phyloP scores from a whole-genome alignment of 1,140 invertebrate species.

The Brachionus asplanchnoidis region DNA sequence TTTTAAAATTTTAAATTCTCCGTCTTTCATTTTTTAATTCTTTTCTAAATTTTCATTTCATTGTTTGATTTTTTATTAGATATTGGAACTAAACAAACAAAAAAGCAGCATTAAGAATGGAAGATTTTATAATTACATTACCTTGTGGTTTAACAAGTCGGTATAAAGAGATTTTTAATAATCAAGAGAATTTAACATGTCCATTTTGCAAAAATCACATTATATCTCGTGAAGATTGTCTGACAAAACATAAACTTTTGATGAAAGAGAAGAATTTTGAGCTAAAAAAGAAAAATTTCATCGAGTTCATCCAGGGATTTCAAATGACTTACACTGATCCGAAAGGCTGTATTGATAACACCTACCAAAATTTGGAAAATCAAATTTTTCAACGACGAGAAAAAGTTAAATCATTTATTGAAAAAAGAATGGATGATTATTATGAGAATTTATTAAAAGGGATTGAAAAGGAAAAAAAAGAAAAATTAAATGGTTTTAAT shows the following conservation, averaged over 20 bases:
- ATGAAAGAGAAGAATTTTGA: background rate
- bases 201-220: background rate
- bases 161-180: background rate
- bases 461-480: background rate
- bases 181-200: background rate
- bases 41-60: background rate
- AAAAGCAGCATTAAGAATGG: background rate
- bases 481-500: background rate
- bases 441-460: background rate
- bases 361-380: background rate
- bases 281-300: background rate
- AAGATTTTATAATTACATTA: background rate
- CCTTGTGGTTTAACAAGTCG: background rate
- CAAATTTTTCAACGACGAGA: background rate
- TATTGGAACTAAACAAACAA: background rate
- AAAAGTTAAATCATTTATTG: background rate
- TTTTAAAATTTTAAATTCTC: background rate
- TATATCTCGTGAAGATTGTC: background rate
- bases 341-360: background rate
- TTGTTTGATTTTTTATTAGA: background rate
- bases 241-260: background rate
- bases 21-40: too few species aligned
- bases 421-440: background rate
- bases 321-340: background rate
- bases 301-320: background rate